Evolutionary conservation across 2,888 invertebrate species (phyloP).

Genomic region (Lepidochrysops patricia): DNA sequence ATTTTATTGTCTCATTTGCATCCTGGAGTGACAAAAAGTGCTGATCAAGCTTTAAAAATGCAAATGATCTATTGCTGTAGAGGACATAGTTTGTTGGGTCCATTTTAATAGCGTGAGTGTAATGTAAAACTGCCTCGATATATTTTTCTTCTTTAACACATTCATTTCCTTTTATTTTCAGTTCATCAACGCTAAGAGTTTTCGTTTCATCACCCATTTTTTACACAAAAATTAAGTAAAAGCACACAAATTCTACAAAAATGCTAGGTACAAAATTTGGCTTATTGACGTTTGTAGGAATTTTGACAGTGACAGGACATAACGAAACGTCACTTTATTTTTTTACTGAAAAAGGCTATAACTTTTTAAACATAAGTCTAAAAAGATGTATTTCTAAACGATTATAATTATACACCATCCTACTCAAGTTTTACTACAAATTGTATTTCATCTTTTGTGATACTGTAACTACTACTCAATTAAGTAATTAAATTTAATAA

Average conservation of each 20-base stretch:
- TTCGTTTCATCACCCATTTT: conserved; percentile 55
- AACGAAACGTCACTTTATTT: no score
- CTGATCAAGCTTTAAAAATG: conserved; percentile 84
- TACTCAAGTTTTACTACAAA: no score
- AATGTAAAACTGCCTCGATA: conserved; percentile 85
- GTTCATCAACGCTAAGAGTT: conserved; percentile 62
- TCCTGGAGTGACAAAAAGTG: conserved; percentile 85
- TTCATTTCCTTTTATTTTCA: conserved; percentile 83
- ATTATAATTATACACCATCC: no score
- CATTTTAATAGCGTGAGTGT: conserved; percentile 84
- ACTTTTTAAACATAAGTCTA: no score
- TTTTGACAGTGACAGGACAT: background rate
- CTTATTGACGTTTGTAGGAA: no score
- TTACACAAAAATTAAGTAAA: background rate
- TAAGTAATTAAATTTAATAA: no score
- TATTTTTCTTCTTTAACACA: conserved; percentile 82
- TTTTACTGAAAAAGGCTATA: no score
- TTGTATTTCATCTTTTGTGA: no score
- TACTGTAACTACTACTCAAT: no score
- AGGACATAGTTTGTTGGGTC: conserved; percentile 81
- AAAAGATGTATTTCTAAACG: no score
- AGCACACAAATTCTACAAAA: background rate
- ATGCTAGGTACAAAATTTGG: no score
- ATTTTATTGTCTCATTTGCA: conserved; percentile 82
- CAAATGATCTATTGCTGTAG: conserved; percentile 87